Percentiles rank a stretch among this genome's conserved stretches.
Conservation (phyloP, 2,888 invertebrate species). For the Heteromurus nitidus region DNA sequence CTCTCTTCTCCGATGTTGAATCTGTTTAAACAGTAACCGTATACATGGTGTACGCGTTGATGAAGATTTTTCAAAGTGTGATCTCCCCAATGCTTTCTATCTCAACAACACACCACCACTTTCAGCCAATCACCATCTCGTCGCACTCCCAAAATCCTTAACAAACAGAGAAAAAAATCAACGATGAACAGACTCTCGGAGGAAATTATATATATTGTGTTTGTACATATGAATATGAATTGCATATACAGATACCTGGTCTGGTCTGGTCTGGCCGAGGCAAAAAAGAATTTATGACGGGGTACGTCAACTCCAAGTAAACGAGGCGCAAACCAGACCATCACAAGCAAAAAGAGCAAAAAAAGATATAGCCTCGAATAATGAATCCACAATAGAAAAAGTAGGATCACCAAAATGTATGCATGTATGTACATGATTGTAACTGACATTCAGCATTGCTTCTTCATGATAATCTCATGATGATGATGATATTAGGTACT, state of each 20-base stretch:
- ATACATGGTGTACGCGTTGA: too few relatives aligned
- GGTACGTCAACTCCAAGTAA: too few relatives aligned
- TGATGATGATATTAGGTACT: not conserved
- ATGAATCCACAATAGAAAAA: not conserved
- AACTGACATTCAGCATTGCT: slow-evolving; percentile 1
- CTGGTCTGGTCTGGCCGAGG: too few relatives aligned
- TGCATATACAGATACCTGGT: too few relatives aligned
- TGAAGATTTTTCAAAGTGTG: too few relatives aligned
- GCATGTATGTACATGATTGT: not conserved
- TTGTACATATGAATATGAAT: too few relatives aligned
- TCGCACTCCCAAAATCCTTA: slow-evolving; percentile 53
- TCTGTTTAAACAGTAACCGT: too few relatives aligned
- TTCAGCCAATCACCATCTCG: slow-evolving; percentile 57
- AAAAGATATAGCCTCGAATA: not conserved
- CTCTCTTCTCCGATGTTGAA: too few relatives aligned
- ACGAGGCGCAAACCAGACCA: too few relatives aligned
- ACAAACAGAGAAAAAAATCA: slow-evolving; percentile 8
- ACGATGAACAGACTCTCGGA: not conserved
- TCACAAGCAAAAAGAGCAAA: not conserved
- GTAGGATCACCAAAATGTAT: not conserved
- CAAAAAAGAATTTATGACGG: too few relatives aligned
- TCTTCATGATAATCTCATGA: too few relatives aligned
- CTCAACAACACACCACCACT: slow-evolving; percentile 64
- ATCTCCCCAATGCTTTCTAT: not conserved
- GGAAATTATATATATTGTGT: too few relatives aligned